Base-by-base conservation (phyloP, 1,140 invertebrate species). In the Aethina tumida region DNA sequence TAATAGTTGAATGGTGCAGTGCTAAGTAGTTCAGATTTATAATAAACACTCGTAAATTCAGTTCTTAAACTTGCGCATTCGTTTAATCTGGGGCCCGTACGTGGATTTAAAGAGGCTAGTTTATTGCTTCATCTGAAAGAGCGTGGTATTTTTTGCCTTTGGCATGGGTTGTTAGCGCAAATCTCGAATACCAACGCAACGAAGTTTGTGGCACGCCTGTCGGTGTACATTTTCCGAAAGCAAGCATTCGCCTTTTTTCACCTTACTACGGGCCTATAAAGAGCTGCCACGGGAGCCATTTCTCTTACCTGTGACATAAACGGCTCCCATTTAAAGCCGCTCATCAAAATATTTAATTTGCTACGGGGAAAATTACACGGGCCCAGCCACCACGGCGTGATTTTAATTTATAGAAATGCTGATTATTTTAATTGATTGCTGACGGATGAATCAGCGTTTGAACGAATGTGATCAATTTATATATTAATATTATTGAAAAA, bases 221-320 rank as follows among this genome's bases (percentile, higher is more conserved):
- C 37, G 37, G 37, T 39, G 37, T 39, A 39, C 37, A 30, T 39
- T 39, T 39, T 39, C 37, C 30, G 37, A 39, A 30, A 39, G 37
- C 37, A 39, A 31, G 37, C 37, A 39, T 39, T 32, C 22, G 24
- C 37, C 31, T 39, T 29, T 39, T 39, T 39, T 39, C 31, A 30
- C 37, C 29, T 29, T 29, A 21, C 29, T 29, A 30, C 20, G 27
- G 22, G 37, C 37, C 37, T 39, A 39, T 39, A 39, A 39, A 39
- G 37, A 39, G 37, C 28, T 39, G 37, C 37, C 24, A 39, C 37
- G 31, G 37, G 28, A 32, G 37, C 37, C 37, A 39, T 39, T 39
- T 39, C 31, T 39, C 37, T 39, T 39, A 32, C 28, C 37, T 18
- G 16, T 20, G 31, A 39, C 37, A 39, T 39, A 39, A 39, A 39